phyloP scores from a whole-genome alignment of 1,140 invertebrate genomes.

The Eriocheir sinensis region DNA sequence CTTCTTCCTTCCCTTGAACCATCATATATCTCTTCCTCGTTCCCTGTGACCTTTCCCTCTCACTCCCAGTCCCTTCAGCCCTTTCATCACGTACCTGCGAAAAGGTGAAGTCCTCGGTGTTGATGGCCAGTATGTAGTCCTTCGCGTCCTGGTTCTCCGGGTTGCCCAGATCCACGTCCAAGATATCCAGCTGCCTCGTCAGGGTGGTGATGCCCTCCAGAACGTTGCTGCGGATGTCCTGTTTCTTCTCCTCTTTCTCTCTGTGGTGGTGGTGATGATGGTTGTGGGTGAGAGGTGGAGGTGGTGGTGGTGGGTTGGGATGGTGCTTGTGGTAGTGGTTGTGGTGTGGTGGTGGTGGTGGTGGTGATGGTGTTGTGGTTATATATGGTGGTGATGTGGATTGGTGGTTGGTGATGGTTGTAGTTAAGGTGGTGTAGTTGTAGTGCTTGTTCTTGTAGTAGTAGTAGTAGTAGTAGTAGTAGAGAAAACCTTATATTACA shows the following conservation, averaged over 20 bases:
- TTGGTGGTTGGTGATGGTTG: background rate
- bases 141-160: conserved; percentile 83
- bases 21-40: background rate
- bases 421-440: background rate
- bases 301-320: background rate
- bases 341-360: background rate
- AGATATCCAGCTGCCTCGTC: conserved; percentile 84
- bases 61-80: background rate
- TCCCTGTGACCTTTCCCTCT: background rate
- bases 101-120: conserved; percentile 52
- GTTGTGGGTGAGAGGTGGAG: background rate
- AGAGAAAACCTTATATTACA: background rate
- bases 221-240: conserved; percentile 86
- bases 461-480: background rate
- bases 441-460: background rate
- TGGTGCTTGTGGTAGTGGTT: background rate
- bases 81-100: background rate
- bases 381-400: background rate
- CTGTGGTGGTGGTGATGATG: conserved; percentile 81
- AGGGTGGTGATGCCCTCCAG: conserved; percentile 82
- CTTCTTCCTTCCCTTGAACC: background rate
- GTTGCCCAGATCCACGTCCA: conserved; percentile 83
- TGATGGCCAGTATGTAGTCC: conserved; percentile 83
- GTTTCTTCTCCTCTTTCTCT: conserved; percentile 85
- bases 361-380: background rate